Percentiles rank a stretch among this genome's conserved stretches.
Evolutionary conservation across 2,888 invertebrate genomes (phyloP).

Genomic region (Aleiodes testaceus): DNA sequence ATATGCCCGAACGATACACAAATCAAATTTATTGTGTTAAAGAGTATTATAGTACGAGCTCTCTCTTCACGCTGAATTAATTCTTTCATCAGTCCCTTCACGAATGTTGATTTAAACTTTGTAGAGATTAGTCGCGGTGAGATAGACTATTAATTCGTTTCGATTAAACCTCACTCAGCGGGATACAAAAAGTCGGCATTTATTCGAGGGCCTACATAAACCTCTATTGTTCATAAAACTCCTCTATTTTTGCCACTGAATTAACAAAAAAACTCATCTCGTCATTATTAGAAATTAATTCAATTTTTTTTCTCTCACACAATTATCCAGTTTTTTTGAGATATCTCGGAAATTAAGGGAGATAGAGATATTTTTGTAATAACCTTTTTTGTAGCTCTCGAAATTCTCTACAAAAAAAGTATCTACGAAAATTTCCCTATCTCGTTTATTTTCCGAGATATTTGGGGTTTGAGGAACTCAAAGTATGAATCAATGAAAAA

Average conservation of each 20-base stretch:
- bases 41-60: not conserved
- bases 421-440: no score
- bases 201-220: constrained; percentile 14
- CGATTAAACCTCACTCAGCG: constrained; percentile 50
- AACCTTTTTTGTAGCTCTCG: no score
- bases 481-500: not conserved
- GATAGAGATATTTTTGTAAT: no score
- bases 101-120: constrained; percentile 36
- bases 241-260: constrained; percentile 4
- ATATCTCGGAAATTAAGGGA: no score
- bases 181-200: constrained; percentile 21
- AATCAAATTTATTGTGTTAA: constrained; percentile 23
- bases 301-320: no score
- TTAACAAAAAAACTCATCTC: not conserved
- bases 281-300: not conserved
- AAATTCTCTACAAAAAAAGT: no score
- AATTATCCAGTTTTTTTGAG: no score
- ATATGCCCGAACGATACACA: constrained; percentile 4
- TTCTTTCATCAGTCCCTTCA: constrained; percentile 18
- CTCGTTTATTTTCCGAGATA: no score
- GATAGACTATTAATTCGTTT: constrained; percentile 49
- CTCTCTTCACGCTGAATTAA: constrained; percentile 28
- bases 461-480: no score
- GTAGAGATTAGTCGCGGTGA: constrained; percentile 30
- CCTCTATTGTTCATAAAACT: constrained; percentile 3